Conservation (phyloP, 2,888 invertebrate genomes). For the Archips xylosteana region DNA sequence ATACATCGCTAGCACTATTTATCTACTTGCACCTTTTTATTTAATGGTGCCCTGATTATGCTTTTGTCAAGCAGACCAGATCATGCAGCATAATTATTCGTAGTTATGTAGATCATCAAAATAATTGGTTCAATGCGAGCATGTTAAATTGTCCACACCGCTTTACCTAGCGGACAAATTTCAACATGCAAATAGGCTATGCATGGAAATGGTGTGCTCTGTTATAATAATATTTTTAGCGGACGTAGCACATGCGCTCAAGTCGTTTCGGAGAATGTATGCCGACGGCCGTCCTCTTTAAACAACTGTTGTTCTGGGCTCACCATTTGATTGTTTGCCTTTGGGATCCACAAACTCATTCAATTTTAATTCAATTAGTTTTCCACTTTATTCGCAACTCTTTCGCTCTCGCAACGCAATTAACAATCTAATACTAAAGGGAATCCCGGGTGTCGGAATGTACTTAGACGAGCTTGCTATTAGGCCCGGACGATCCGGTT, state of each 20-base stretch:
- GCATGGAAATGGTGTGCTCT: conserved; percentile 6
- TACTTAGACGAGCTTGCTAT: conserved; percentile 52
- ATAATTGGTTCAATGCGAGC: not conserved
- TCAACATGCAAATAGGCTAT: conserved; percentile 13
- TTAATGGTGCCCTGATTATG: not conserved
- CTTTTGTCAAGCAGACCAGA: not conserved
- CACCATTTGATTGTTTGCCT: conserved; percentile 32
- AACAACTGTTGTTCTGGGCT: conserved; percentile 31
- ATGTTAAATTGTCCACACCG: not conserved
- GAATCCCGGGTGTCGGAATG: conserved; percentile 48
- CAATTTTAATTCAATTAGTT: conserved; percentile 40
- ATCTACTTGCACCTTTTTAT: too few species aligned
- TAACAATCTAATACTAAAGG: conserved; percentile 35
- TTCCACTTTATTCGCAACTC: conserved; percentile 33
- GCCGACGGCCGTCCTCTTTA: conserved; percentile 17
- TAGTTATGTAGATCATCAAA: conserved; percentile 1
- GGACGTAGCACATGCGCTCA: not conserved
- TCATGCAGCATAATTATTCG: not conserved
- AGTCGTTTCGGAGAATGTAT: conserved; percentile 12
- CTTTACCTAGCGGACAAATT: not conserved
- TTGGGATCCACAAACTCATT: conserved; percentile 31
- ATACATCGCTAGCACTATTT: too few species aligned
- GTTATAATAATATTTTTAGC: conserved; percentile 16
- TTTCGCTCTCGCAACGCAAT: conserved; percentile 27
- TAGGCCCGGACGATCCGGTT: conserved; percentile 46